These are phyloP conservation scores for Tetramorium parvispinum DNA, from an alignment of 1,140 invertebrate species.

Conservation along the genomic window DNA sequence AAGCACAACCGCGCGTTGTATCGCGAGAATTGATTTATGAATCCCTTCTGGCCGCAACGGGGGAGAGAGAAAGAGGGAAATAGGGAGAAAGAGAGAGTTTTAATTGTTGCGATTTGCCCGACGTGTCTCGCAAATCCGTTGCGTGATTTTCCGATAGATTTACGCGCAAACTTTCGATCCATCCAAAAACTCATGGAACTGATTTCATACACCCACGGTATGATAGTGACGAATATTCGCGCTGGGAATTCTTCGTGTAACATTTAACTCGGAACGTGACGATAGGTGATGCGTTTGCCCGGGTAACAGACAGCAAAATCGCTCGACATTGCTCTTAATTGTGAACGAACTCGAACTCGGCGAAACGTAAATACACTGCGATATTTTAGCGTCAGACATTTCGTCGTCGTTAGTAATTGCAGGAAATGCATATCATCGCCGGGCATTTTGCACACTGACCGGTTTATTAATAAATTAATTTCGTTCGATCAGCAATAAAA, in stretches of 20 bases:
- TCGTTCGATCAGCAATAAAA: background rate
- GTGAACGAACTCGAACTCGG: slow-evolving; percentile 37
- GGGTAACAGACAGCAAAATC: slow-evolving; percentile 45
- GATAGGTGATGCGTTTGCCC: slow-evolving; percentile 30
- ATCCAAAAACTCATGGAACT: background rate
- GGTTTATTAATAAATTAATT: slow-evolving; percentile 29
- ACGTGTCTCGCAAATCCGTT: slow-evolving; percentile 42
- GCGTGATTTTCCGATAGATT: slow-evolving; percentile 42
- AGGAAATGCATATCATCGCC: slow-evolving; percentile 18
- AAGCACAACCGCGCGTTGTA: slow-evolving; percentile 46
- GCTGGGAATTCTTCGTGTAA: slow-evolving; percentile 53
- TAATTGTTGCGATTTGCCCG: slow-evolving; percentile 51
- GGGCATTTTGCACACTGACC: background rate
- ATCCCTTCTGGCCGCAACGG: slow-evolving; percentile 41
- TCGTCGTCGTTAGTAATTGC: slow-evolving; percentile 16
- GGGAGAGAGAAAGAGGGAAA: slow-evolving; percentile 1
- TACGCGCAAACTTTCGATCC: slow-evolving; percentile 41
- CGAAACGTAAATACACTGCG: slow-evolving; percentile 42
- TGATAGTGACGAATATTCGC: slow-evolving; percentile 49
- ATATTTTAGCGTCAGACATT: slow-evolving; percentile 33
- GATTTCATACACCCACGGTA: slow-evolving; percentile 12
- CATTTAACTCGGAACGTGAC: slow-evolving; percentile 16
- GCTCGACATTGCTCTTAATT: slow-evolving; percentile 55
- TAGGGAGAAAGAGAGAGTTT: slow-evolving; percentile 34
- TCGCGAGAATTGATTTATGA: slow-evolving; percentile 59